Evolutionary conservation across 2,113 vertebrate species (phyloP).

Genomic region (Nothoprocta pentlandii): DNA sequence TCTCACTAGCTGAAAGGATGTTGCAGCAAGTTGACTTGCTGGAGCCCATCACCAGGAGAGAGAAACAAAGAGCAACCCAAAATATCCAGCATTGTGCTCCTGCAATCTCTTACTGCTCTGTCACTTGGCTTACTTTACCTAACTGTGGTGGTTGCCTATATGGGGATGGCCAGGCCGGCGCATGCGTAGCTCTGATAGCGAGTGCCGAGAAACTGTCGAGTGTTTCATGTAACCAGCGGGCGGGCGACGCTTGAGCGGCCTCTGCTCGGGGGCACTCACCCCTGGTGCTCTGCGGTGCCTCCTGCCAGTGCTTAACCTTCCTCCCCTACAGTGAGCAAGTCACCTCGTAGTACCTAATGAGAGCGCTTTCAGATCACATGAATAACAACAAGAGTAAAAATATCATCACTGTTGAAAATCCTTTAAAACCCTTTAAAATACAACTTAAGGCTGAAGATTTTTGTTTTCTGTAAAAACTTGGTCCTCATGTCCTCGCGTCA

Average conservation of each 20-base stretch:
- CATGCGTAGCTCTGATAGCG: not conserved
- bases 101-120: not conserved
- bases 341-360: not conserved
- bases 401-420: not conserved
- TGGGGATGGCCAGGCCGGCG: not conserved
- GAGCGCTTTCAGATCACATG: not conserved
- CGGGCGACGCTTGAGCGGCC: not conserved
- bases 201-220: not conserved
- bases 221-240: not conserved
- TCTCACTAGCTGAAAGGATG: not conserved
- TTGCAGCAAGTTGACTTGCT: not conserved
- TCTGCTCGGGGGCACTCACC: not conserved
- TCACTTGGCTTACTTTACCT: not conserved
- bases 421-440: not conserved
- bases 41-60: not conserved
- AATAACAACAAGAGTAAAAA: not conserved
- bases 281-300: not conserved
- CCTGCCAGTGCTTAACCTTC: not conserved
- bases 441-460: too few relatives aligned
- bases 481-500: not conserved
- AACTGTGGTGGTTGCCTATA: not conserved
- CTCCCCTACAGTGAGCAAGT: not conserved
- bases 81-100: not conserved
- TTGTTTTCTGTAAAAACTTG: not conserved
- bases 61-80: fast-evolving